These are phyloP conservation scores for Dipus sagitta DNA, from an alignment of 2,797 vertebrate species.

Conservation along the genomic window DNA sequence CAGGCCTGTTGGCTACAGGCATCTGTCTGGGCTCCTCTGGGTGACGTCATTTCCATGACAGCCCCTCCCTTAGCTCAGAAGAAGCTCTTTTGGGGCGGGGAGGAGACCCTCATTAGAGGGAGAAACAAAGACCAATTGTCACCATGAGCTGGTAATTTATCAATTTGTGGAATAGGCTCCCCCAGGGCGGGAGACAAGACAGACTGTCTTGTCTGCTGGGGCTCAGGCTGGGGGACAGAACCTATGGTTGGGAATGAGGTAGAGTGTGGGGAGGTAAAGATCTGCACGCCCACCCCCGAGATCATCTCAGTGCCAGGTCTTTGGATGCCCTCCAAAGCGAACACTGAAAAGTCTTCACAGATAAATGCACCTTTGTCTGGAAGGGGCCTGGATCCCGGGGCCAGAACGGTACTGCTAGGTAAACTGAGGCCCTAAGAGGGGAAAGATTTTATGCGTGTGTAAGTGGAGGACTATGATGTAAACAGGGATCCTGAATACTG, in stretches of 20 bases:
- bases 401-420: neutral
- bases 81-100: neutral
- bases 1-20: neutral
- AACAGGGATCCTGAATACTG: neutral
- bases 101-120: neutral
- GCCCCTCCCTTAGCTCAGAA: neutral
- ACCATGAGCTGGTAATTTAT: neutral
- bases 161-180: neutral
- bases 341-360: neutral
- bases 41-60: neutral
- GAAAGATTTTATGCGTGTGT: neutral
- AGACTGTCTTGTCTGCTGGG: neutral
- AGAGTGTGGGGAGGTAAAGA: neutral
- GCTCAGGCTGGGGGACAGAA: neutral
- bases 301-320: neutral
- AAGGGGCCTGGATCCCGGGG: neutral
- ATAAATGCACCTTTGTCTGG: neutral
- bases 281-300: accelerated
- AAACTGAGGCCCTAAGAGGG: neutral
- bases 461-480: neutral
- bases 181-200: neutral
- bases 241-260: neutral
- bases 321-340: neutral
- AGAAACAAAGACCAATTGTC: constrained; percentile 6
- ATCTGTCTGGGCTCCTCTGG: neutral